phyloP scores from a whole-genome alignment of 2,888 invertebrate genomes.

The Mythimna vitellina region DNA sequence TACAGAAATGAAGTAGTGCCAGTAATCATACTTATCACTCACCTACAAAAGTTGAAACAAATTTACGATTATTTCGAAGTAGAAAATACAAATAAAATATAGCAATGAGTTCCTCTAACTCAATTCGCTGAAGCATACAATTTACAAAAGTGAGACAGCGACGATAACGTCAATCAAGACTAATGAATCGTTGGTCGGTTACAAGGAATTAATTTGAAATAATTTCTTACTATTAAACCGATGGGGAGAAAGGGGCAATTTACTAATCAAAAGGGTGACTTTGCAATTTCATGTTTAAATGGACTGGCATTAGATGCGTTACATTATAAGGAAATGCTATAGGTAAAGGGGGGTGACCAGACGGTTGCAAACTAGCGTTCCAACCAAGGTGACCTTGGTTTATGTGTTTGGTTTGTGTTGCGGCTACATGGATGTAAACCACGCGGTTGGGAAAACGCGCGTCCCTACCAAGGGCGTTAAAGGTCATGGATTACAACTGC shows the following conservation, averaged over 20 bases:
- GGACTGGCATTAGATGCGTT: conserved; percentile 12
- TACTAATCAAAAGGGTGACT: conserved; percentile 66
- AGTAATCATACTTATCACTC: conserved; percentile 29
- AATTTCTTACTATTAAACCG: conserved; percentile 57
- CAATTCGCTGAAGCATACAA: conserved; percentile 52
- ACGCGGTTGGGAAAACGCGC: too few species aligned
- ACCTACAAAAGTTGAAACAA: conserved; percentile 14
- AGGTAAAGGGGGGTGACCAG: too few species aligned
- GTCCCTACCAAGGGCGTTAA: too few species aligned
- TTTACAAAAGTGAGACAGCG: conserved; percentile 59
- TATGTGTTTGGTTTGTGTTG: too few species aligned
- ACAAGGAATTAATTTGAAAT: conserved; percentile 63
- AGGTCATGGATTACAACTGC: too few species aligned
- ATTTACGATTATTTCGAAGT: conserved; percentile 18
- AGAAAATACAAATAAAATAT: conserved; percentile 21
- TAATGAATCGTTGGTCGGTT: conserved; percentile 59
- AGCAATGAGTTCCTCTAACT: conserved; percentile 30
- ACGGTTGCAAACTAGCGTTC: too few species aligned
- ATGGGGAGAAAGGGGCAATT: conserved; percentile 58
- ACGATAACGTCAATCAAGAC: conserved; percentile 65
- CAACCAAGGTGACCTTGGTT: too few species aligned
- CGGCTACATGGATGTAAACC: too few species aligned
- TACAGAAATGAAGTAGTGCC: neutral
- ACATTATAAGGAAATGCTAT: neutral
- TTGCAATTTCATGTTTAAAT: conserved; percentile 41